Base-by-base conservation (phyloP, 1,140 invertebrate species). In the Drosophila repleta region DNA sequence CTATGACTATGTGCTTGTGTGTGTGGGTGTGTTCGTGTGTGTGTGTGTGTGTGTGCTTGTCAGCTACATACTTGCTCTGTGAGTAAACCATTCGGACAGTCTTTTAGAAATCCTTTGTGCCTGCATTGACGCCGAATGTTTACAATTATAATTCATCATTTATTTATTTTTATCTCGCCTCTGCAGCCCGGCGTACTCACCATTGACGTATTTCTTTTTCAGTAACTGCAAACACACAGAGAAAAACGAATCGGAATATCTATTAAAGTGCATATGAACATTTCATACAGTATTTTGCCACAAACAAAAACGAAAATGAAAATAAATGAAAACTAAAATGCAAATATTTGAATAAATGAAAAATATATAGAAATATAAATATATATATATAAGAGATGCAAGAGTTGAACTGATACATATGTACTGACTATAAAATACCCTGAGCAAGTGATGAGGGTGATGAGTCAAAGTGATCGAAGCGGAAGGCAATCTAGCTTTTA, bases 101-200 rank as follows among this genome's bases (percentile, higher is more conserved):
- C 97, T 93, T 97, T 98, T 51, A 98, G 94, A 91, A 98, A 98
- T 91, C 97, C 97, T 95, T 98, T 98, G 93, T 98, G 96, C 97
- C 97, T 98, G 93, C 93, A 21, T 46, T 53, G 43, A 24, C 45
- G 21, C 15, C 32, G 24, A 37, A 48, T 46, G 46, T 57, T 39
- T 29, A 8, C 43, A 62, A 37, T 29, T 45, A 26, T 17, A 26
- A 53, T 26, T 3, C 32, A 7, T 49, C 35, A 21, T 55, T 15
- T 10, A 15, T 20, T 24, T 11, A n/a, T 15, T 46, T 49, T 21
- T 4, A 5, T 55, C 17, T 24, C 17, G 15, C 15, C 11, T 35
- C 11, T n/a, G 24, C 41, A 29, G 10, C 70, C 26, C 7, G 21
- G 21, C 35, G n/a, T 70, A 95, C 95, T 95, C 92, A 96, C 96